phyloP scores from a whole-genome alignment of 2,797 vertebrate genomes.

The Manis javanica region DNA sequence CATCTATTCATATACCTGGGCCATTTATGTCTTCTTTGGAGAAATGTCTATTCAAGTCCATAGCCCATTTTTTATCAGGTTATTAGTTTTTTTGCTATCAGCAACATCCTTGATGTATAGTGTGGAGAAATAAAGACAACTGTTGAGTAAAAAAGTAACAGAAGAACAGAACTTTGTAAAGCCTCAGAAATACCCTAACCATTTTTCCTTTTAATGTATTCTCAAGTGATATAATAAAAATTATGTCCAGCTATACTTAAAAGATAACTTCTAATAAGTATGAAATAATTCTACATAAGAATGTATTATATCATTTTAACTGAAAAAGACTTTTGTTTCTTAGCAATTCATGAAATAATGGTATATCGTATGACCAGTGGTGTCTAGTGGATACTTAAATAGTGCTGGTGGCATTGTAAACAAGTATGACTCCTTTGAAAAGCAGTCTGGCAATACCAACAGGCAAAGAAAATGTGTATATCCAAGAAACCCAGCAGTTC shows the following conservation, averaged over 20 bases:
- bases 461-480: neutral
- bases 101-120: neutral
- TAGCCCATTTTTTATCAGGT: neutral
- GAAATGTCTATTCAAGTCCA: neutral
- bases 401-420: neutral
- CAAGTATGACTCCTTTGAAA: neutral
- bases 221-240: neutral
- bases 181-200: neutral
- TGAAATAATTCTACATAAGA: conserved; percentile 9
- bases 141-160: conserved; percentile 7
- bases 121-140: neutral
- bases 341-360: neutral
- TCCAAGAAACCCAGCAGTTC: neutral
- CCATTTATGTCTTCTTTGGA: neutral
- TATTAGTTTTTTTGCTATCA: neutral
- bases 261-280: neutral
- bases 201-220: conserved; percentile 20
- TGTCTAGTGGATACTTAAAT: neutral
- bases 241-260: neutral
- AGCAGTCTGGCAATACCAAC: neutral
- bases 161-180: neutral
- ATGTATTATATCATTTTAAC: neutral
- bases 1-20: neutral
- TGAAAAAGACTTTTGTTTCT: neutral
- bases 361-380: neutral